Percentiles rank a stretch among this genome's conserved stretches.
Evolutionary conservation across 2,113 vertebrate species (phyloP).

Genomic region (Melierax canorus): DNA sequence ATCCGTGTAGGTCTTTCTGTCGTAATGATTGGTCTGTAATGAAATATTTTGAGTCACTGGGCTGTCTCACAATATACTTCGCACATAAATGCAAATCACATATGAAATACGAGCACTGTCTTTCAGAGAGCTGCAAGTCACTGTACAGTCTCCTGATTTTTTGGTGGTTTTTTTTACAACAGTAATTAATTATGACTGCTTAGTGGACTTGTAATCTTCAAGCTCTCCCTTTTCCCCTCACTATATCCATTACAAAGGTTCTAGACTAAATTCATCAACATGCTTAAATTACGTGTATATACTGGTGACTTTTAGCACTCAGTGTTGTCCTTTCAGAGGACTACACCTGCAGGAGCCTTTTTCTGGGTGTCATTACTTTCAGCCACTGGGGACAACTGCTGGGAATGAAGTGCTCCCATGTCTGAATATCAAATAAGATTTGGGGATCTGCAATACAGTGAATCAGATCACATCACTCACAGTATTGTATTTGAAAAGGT

Average conservation of each 20-base stretch:
- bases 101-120: neutral
- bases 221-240: neutral
- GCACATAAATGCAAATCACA: neutral
- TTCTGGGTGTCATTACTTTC: neutral
- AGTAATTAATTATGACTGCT: neutral
- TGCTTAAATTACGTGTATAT: neutral
- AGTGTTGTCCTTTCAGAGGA: neutral
- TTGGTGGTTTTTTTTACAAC: neutral
- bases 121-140: neutral
- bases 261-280: neutral
- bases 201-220: neutral
- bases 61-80: neutral
- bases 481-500: neutral
- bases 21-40: neutral
- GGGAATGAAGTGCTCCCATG: neutral
- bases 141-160: neutral
- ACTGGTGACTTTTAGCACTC: neutral
- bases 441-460: neutral
- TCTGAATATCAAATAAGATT: neutral
- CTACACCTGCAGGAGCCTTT: neutral
- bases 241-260: neutral
- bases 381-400: neutral
- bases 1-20: neutral
- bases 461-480: neutral
- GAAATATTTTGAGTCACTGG: neutral